Conservation (phyloP, 1,140 invertebrate species). For the Neuroterus valhalla region DNA sequence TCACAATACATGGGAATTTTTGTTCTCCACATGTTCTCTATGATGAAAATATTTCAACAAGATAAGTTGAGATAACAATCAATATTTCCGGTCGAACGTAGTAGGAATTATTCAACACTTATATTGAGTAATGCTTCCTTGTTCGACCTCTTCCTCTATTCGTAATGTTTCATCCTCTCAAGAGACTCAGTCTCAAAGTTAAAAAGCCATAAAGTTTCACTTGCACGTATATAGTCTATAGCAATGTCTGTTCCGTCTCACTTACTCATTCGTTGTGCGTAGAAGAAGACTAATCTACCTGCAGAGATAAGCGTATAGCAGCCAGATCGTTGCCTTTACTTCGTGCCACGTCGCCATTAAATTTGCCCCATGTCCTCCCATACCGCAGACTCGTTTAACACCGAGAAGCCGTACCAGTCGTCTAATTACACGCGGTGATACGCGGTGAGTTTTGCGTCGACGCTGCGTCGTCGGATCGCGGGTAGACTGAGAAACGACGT, state of each 20-base stretch:
- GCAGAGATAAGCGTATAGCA: background rate
- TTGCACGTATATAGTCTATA: background rate
- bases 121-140: background rate
- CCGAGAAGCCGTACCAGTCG: conserved; percentile 49
- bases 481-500: conserved; percentile 50
- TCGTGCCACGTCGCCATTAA: conserved; percentile 52
- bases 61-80: background rate
- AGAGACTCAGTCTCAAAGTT: background rate
- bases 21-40: too few relatives aligned
- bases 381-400: conserved; percentile 45
- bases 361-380: conserved; percentile 51
- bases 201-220: background rate
- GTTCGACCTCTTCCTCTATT: background rate
- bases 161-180: background rate
- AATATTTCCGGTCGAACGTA: background rate
- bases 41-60: too few relatives aligned
- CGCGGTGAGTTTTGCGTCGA: conserved; percentile 52
- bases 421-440: conserved; percentile 61
- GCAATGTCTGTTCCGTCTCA: background rate
- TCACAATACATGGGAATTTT: too few relatives aligned
- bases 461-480: conserved; percentile 39
- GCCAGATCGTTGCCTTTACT: conserved; percentile 46
- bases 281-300: background rate
- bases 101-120: background rate
- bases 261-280: background rate